Evolutionary conservation across 2,888 invertebrate genomes (phyloP), one percentile per base, ranked within the genome.

Genomic region (Drosophila ochracea): DNA sequence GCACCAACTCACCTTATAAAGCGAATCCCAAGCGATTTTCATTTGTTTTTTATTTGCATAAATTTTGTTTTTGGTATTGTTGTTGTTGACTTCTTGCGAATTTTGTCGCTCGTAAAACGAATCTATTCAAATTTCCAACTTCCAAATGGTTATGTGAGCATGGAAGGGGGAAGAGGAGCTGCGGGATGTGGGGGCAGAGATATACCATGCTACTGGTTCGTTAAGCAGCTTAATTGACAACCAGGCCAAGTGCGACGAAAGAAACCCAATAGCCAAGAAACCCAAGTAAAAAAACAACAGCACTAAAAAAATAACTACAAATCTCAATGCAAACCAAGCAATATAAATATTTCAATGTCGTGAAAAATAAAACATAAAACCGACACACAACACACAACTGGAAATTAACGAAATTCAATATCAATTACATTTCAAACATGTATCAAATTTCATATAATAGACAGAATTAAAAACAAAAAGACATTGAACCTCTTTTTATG

Each of bases 191-290:
- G 21, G 13, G 47, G n/a, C 5, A 11, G 11, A 7, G 7, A 47
- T 25, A 25, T 25, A 25, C 25, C 25, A 47, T 47, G 47, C 25
- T 47, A 25, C 49, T 70, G 85, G 78, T 72, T 83, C 83, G 85
- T 83, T 84, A 74, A 78, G 72, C 83, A 83, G 73, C 73, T 83
- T 83, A 83, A 86, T 86, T 84, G 79, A 68, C 35, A 78, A 64
- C 53, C 78, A 71, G 63, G 67, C 74, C 70, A 74, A 78, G 74
- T 70, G 60, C 71, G 59, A 57, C 31, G 67, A 62, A 57, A 63
- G 61, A 52, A 47, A 47, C 47, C 16, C 39, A 72, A 41, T 54
- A 62, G 47, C 62, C 53, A 49, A 53, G 49, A 76, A 52, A 53
- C 41, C 35, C 41, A 47, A 63, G 62, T 50, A 54, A 16, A 49